phyloP scores from a whole-genome alignment of 2,888 invertebrate species.

The Cosmia pyralina region DNA sequence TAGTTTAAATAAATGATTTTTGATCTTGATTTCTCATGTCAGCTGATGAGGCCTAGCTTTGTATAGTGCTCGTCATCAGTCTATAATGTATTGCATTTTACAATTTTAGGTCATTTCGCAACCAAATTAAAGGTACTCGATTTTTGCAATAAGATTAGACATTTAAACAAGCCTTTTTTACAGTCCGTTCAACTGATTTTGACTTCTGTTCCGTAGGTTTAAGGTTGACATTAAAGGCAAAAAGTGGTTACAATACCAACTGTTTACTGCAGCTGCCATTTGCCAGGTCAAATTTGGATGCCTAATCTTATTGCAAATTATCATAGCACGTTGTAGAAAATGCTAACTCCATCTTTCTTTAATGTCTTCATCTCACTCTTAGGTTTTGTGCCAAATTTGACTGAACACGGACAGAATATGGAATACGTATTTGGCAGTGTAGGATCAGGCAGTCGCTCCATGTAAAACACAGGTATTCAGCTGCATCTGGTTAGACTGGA shows the following conservation, averaged over 20 bases:
- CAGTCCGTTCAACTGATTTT: no score
- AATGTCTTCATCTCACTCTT: no score
- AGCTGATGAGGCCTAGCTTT: not conserved
- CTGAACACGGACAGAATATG: not conserved
- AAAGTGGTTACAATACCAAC: no score
- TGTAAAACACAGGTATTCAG: not conserved
- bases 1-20: not conserved
- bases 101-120: not conserved
- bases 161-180: no score
- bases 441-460: not conserved
- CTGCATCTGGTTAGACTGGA: not conserved
- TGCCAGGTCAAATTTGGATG: no score
- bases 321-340: not conserved
- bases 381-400: not conserved
- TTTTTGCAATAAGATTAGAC: no score
- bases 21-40: not conserved
- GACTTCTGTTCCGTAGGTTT: no score
- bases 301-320: no score
- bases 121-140: no score
- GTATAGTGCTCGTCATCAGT: not conserved
- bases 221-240: no score
- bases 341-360: not conserved
- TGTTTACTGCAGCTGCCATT: no score
- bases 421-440: not conserved
- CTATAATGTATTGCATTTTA: not conserved